Base-by-base conservation (phyloP, 2,888 invertebrate genomes). In the Orthonychiurus folsomi region DNA sequence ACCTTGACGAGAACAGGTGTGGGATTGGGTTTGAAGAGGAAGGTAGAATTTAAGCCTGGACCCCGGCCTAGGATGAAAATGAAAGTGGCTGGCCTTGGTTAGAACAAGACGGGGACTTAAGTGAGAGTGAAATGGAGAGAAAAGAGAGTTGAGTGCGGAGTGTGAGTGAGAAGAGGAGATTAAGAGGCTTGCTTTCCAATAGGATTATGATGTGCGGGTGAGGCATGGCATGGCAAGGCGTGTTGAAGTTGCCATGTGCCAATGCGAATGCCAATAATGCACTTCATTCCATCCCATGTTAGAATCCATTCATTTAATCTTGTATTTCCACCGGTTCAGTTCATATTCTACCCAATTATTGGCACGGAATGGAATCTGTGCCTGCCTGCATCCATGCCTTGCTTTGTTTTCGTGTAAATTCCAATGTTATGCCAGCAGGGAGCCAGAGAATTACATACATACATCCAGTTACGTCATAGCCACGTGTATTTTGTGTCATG, bases 91-190 rank as follows among this genome's bases (percentile, higher is more conserved):
- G n/a, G n/a, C n/a, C n/a, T n/a, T n/a, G n/a, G 37, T 37, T 37
- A 37, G 37, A 37, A 5, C 37, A 37, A 37, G 37, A 37, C 37
- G 15, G 15, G 37, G 37, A 37, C 37, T 37, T 37, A 37, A 37
- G 37, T 37, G 37, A 37, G 37, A 37, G 37, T 37, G 37, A 37
- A 37, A 37, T 37, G 37, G 37, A 37, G 37, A 37, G 37, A 37
- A 15, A 37, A 15, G 5, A 9, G 37, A 37, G n/a, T n/a, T n/a
- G n/a, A n/a, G n/a, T n/a, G n/a, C n/a, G n/a, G 53, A 21, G 55
- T 57, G 54, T 58, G 62, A 59, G 62, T 62, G 59, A 62, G 59
- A 54, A 48, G 59, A 54, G 59, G 37, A 62, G 62, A 62, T 62
- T 62, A 62, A 62, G 62, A 59, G 62, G 26, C 54, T 62, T 62